These are phyloP conservation scores for Uloborus plumipes DNA, from an alignment of 2,888 invertebrate species.

Conservation along the genomic window DNA sequence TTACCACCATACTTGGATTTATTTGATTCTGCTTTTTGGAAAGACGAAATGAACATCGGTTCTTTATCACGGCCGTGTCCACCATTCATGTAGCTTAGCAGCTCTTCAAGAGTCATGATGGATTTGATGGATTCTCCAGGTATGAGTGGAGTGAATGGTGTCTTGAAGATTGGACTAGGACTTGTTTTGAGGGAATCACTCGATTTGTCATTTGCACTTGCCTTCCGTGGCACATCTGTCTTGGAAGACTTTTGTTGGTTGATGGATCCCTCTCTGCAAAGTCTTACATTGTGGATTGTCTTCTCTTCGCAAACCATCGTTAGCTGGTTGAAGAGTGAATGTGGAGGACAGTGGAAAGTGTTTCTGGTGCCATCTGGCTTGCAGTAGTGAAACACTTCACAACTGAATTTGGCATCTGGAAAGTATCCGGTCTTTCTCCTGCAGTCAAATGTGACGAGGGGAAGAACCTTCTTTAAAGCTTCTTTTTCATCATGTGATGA, in stretches of 20 bases:
- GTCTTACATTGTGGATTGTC: conserved; percentile 18
- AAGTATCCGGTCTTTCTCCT: conserved; percentile 66
- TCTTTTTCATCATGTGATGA: conserved; percentile 20
- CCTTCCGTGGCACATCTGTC: background rate
- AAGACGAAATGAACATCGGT: conserved; percentile 14
- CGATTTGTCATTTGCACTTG: background rate
- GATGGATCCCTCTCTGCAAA: conserved; percentile 56
- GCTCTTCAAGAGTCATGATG: conserved; percentile 37
- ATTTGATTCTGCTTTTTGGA: conserved; percentile 4
- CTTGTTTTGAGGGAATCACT: background rate
- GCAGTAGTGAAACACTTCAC: conserved; percentile 68
- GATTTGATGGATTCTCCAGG: background rate
- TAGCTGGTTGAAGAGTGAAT: conserved; percentile 66
- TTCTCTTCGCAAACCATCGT: conserved; percentile 66
- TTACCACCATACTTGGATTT: background rate
- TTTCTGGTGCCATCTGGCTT: conserved; percentile 66
- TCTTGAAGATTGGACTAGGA: conserved; percentile 5
- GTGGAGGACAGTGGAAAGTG: conserved; percentile 66
- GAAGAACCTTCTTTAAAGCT: conserved; percentile 61
- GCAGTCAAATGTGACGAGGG: conserved; percentile 66
- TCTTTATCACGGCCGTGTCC: conserved; percentile 6
- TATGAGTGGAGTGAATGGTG: background rate
- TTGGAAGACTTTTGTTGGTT: conserved; percentile 15
- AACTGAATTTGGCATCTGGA: conserved; percentile 66
- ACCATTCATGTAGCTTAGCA: conserved; percentile 47